Evolutionary conservation across 2,888 invertebrate species (phyloP).

Genomic region (Coleophora flavipennella): DNA sequence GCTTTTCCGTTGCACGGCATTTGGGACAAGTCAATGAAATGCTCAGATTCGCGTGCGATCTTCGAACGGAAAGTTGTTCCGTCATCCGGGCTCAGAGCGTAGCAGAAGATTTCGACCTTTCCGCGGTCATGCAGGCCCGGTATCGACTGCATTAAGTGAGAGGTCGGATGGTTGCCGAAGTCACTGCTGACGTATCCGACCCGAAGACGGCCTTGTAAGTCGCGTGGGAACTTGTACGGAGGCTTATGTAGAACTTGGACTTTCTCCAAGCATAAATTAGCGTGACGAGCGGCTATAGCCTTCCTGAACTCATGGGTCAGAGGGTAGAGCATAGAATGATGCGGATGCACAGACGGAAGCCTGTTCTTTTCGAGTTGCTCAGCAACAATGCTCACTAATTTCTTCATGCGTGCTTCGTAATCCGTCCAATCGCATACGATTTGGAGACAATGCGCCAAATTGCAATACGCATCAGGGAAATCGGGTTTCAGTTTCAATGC

Average conservation of each 20-base stretch:
- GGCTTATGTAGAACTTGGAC: slow-evolving; percentile 95
- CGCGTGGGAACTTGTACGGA: slow-evolving; percentile 85
- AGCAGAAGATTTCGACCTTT: slow-evolving; percentile 93
- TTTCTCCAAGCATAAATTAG: slow-evolving; percentile 97
- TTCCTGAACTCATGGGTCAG: slow-evolving; percentile 95
- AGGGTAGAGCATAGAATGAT: slow-evolving; percentile 99
- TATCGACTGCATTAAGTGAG: slow-evolving; percentile 99
- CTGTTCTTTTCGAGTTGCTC: slow-evolving; percentile 98
- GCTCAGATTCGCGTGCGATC: slow-evolving; percentile 94
- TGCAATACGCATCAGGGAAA: slow-evolving; percentile 99
- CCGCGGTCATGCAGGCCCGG: slow-evolving; percentile 92
- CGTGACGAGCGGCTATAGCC: slow-evolving; percentile 97
- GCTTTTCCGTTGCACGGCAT: slow-evolving; percentile 98
- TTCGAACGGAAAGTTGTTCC: slow-evolving; percentile 98
- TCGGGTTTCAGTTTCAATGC: slow-evolving; percentile 98
- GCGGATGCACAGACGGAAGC: slow-evolving; percentile 98
- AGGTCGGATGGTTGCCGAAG: slow-evolving; percentile 99
- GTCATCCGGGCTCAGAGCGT: slow-evolving; percentile 96
- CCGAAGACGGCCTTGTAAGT: slow-evolving; percentile 81
- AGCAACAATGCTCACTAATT: slow-evolving; percentile 95
- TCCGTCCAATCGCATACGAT: slow-evolving; percentile 99
- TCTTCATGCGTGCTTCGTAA: slow-evolving; percentile 97
- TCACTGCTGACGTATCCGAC: slow-evolving; percentile 99
- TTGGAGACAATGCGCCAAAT: slow-evolving; percentile 98
- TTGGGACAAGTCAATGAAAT: slow-evolving; percentile 95